Base-by-base conservation (phyloP, 2,888 invertebrate species). In the Eudasyphora cyanicolor region DNA sequence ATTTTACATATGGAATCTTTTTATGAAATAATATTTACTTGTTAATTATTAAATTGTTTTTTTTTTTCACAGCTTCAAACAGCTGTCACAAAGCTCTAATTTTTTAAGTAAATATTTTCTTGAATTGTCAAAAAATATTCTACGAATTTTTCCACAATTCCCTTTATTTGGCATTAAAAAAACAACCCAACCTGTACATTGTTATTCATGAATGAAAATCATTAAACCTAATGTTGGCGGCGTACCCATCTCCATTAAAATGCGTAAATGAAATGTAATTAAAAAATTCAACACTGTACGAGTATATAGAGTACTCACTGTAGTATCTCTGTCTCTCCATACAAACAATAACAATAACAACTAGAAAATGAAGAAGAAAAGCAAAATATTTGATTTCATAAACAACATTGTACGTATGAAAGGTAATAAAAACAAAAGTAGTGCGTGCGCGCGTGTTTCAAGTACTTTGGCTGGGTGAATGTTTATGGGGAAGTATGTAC, bases 391-490 rank as follows among this genome's bases (percentile, higher is more conserved):
- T 69, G 29, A 24, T 69, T 49, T 69, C n/a, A 69, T 49, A 54
- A 71, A 62, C 62, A 71, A 54, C 32, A 49, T 10, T 3, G 21
- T 69, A 38, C 35, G 57, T 27, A 69, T 69, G 12, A 51, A 71
- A 51, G 70, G 51, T 71, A 71, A 71, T 71, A 51, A 71, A 51
- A 71, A 71, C 49, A 51, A 49, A 71, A 71, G 70, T 71, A 71
- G 49, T 71, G 70, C 70, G 70, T 71, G 54, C 51, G 57, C 70
- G 49, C 57, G 57, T 73, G 73, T 73, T 73, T 57, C 73, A 73
- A 73, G 57, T 73, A 60, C 64, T 62, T 29, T 4, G 17, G n/a
- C n/a, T 19, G 51, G n/a, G 19, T 19, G 5, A 35, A 6, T 35
- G 6, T 35, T 35, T 35, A 35, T 35, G 35, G 6, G 35, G 8